Base-by-base conservation (phyloP, 2,888 invertebrate genomes). In the Spialia ferax region DNA sequence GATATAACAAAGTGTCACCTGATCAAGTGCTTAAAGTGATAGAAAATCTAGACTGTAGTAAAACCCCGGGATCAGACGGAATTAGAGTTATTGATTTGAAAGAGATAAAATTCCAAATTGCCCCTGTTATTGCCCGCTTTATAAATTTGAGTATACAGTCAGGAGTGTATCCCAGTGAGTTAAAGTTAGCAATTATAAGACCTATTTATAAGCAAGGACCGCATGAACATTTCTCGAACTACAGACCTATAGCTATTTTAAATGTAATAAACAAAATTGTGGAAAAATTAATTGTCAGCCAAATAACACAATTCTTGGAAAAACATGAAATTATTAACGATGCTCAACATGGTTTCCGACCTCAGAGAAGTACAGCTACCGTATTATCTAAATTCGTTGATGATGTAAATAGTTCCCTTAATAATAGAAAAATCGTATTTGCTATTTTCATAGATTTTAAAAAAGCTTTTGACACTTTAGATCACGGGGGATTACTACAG, bases 381-480 rank as follows among this genome's bases (percentile, higher is more conserved):
- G 32, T n/a, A 6, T n/a, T 61, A 4, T 20, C 60, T 11, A 45
- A 23, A 2, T 68, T 70, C 26, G 23, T 63, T 2, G 68, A 68
- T 13, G 8, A 26, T 18, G 35, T 68, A 18, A 63, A 68, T 38
- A 22, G 38, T 8, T 26, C 54, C 5, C 22, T 68, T 0, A 63
- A 68, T 22, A 22, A 50, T 13, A 32, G 26, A 45, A 42, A 66
- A 22, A 7, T 42, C 4, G 64, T 68, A 5, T 13, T 42, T 23
- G 63, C 54, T 6, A 15, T 68, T 11, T 73, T 63, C 35, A 67
- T 71, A 20, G 71, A 71, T 52, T 73, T 68, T 38, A 71, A 69
- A 68, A 70, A 69, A 23, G 70, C 70, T 1, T 73, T 73, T 45
- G 73, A 73, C 4, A 71, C 71, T 0, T 11, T 73, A 7, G 70